Evolutionary conservation across 2,888 invertebrate species (phyloP), one percentile per base, ranked within the genome.

Genomic region (Nebria salina): DNA sequence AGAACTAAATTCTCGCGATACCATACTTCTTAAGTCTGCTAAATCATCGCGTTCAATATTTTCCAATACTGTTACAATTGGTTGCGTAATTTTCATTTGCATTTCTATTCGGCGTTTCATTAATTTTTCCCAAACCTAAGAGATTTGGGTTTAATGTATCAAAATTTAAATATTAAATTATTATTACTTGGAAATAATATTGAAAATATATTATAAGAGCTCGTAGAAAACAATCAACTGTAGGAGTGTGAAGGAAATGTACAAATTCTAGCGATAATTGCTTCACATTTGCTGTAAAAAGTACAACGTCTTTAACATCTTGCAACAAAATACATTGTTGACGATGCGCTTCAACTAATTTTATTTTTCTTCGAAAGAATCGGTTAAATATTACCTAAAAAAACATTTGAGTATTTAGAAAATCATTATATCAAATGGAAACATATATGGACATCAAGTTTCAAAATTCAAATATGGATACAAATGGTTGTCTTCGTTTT

Each of bases 161-260:
- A 70, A 54, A 42, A 75, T 9, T 65, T 5, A 20, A n/a, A 13
- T 65, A 76, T 25, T 70, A 65, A 72, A 78, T 54, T 54, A 4
- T 54, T 8, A 11, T 83, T 88, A 92, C 93, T 89, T 92, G 92
- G 84, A 92, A 88, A 86, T 91, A 93, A 86, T 91, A 92, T 85
- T 92, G 92, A 84, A 92, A 91, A 85, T 92, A 93, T 75, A 94
- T 86, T 79, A 93, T 91, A 77, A 93, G 88, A n/a, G 92, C 91
- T 83, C 93, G 89, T 81, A 94, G 87, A 86, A 93, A 93, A 85
- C 91, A 89, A 86, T 94, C 93, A 70, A 92, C 91, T 41, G 91
- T 89, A 73, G 91, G 89, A 54, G 89, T 88, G 86, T 93, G 91
- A 83, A 93, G 90, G 85, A 92, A 91, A 83, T 90, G 90, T 83